phyloP scores from a whole-genome alignment of 2,888 invertebrate species.

The Acronicta leporina region DNA sequence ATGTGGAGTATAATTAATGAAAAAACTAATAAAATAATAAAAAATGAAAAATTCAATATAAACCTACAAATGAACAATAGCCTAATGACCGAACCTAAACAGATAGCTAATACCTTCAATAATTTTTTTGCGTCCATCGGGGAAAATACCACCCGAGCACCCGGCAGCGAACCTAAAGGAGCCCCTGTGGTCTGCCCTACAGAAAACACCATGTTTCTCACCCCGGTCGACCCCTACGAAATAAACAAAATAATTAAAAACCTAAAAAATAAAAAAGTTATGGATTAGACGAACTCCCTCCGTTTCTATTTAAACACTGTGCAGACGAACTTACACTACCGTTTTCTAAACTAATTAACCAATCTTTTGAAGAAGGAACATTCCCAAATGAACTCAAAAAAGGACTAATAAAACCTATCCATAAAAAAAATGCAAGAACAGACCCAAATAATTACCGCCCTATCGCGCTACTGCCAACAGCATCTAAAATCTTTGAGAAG shows the following conservation, averaged over 20 bases:
- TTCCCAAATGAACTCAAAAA: conserved; percentile 1
- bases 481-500: conserved; percentile 29
- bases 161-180: background rate
- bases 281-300: conserved; percentile 11
- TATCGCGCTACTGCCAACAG: conserved; percentile 32
- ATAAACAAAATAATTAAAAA: conserved; percentile 13
- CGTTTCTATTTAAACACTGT: background rate
- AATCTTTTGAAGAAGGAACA: conserved; percentile 2
- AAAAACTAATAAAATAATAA: conserved; percentile 11
- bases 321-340: conserved; percentile 6
- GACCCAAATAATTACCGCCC: conserved; percentile 40
- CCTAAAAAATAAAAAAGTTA: conserved; percentile 10
- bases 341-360: background rate
- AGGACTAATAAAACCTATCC: conserved; percentile 31
- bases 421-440: conserved; percentile 7
- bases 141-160: background rate
- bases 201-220: conserved; percentile 12
- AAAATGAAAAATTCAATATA: conserved; percentile 3
- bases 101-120: conserved; percentile 11
- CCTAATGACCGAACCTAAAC: conserved; percentile 4
- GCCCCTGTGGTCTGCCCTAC: conserved; percentile 2
- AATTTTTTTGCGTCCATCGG: conserved; percentile 6
- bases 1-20: conserved; percentile 18
- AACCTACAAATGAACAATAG: conserved; percentile 11
- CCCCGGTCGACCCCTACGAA: conserved; percentile 5